Evolutionary conservation across 1,140 invertebrate species (phyloP), one percentile per base, ranked within the genome.

Genomic region (Atta texana): DNA sequence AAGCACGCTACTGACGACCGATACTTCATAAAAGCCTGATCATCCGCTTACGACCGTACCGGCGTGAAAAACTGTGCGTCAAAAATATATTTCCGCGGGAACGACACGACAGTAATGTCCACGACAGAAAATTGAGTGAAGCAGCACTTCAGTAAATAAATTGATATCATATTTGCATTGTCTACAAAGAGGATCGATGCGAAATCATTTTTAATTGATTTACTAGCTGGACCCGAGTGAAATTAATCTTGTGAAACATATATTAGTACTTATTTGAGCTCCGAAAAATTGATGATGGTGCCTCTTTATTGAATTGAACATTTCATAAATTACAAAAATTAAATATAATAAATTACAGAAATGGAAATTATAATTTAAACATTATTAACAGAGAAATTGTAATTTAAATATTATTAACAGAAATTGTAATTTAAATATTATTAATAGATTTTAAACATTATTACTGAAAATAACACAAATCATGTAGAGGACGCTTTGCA

Each of bases 21-120:
- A 90, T 90, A 82, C 59, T 80, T 59, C 80, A 90, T 78, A 90
- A 90, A 91, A 90, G 87, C 77, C 72, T 55, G 85, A 77, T 76
- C 82, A 78, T 81, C 72, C 78, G 75, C 81, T 76, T 44, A 85
- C 74, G 85, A 31, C n/a, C 59, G 44, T 49, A 12, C 69, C 66
- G 18, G 84, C 89, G 71, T 90, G 89, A 80, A 90, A 87, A 89
- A 87, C 86, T 88, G 69, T 63, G 85, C 63, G 77, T 87, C 72
- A 90, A 90, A 87, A 87, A 90, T 84, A 84, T 84, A 84, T 84
- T 75, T 84, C 34, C 80, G 55, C 80, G 69, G 69, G 18, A 75
- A 53, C 80, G 69, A 84, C 80, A 31, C 80, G 80, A 72, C 34
- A 51, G 80, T 84, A 84, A 84, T 84, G 69, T 74, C 55, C 80